Percentiles rank a stretch among this genome's conserved stretches.
These are phyloP conservation scores for Acanthosoma haemorrhoidale DNA, from an alignment of 2,888 invertebrate genomes.

Conservation along the genomic window DNA sequence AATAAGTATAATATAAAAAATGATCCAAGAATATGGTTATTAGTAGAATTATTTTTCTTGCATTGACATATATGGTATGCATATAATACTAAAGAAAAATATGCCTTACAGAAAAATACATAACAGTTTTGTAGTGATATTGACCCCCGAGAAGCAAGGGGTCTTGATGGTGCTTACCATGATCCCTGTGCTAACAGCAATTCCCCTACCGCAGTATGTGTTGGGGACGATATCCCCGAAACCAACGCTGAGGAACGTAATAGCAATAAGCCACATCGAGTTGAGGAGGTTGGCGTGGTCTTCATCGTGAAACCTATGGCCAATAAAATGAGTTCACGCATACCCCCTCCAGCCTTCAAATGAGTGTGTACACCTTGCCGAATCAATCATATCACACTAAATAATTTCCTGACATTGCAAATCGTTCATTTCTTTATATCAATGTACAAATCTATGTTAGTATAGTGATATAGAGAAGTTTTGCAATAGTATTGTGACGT, in stretches of 20 bases:
- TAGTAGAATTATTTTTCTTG: background rate
- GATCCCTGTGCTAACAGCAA: constrained; percentile 98
- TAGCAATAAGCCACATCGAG: constrained; percentile 99
- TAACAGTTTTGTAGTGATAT: background rate
- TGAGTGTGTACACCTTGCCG: background rate
- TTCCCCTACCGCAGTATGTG: constrained; percentile 98
- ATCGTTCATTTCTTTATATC: too few relatives aligned
- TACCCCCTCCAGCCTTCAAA: constrained; percentile 15
- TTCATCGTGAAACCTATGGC: constrained; percentile 88
- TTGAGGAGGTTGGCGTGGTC: constrained; percentile 98
- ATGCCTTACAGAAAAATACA: constrained; percentile 7
- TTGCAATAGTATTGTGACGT: too few relatives aligned
- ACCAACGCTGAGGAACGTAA: constrained; percentile 99
- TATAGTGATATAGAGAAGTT: too few relatives aligned
- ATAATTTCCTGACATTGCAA: background rate
- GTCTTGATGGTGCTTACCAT: constrained; percentile 74
- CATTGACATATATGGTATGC: too few relatives aligned
- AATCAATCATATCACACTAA: background rate
- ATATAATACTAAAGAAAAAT: too few relatives aligned
- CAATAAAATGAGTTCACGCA: constrained; percentile 12
- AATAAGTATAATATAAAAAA: too few relatives aligned
- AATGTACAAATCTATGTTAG: too few relatives aligned
- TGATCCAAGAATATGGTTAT: too few relatives aligned
- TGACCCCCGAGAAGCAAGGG: too few relatives aligned
- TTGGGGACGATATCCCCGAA: constrained; percentile 99